These are phyloP conservation scores for Percina caprodes DNA, from an alignment of 2,113 vertebrate species.

Conservation along the genomic window DNA sequence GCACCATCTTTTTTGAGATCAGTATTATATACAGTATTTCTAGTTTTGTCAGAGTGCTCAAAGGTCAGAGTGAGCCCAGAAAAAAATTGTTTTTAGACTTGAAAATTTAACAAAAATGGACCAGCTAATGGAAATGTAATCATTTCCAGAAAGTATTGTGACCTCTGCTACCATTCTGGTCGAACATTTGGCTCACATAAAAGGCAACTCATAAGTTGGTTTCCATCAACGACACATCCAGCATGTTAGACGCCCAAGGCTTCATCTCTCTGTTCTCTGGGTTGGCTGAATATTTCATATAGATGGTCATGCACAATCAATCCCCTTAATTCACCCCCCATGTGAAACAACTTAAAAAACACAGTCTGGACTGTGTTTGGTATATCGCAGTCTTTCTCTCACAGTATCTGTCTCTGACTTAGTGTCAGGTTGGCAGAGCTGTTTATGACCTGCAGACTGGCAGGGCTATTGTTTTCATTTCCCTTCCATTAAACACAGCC, in stretches of 20 bases:
- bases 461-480: constrained; percentile 80
- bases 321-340: background rate
- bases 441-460: constrained; percentile 63
- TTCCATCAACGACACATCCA: constrained; percentile 37
- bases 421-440: constrained; percentile 67
- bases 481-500: constrained; percentile 76
- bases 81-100: background rate
- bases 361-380: constrained; percentile 43
- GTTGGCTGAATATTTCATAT: constrained; percentile 29
- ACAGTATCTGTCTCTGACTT: constrained; percentile 51
- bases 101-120: constrained; percentile 9
- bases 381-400: constrained; percentile 37
- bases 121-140: constrained; percentile 31
- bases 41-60: background rate
- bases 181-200: constrained; percentile 13
- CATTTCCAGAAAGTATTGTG: constrained; percentile 7
- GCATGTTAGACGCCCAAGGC: constrained; percentile 1
- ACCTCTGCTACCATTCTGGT: background rate
- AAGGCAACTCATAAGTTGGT: constrained; percentile 4
- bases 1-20: constrained; percentile 1
- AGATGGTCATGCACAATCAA: constrained; percentile 38
- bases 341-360: constrained; percentile 34
- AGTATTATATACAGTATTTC: background rate
- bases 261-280: constrained; percentile 10
- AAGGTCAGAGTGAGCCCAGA: background rate